Evolutionary conservation across 2,797 vertebrate genomes (phyloP).

Genomic region (Lacerta viridis): DNA sequence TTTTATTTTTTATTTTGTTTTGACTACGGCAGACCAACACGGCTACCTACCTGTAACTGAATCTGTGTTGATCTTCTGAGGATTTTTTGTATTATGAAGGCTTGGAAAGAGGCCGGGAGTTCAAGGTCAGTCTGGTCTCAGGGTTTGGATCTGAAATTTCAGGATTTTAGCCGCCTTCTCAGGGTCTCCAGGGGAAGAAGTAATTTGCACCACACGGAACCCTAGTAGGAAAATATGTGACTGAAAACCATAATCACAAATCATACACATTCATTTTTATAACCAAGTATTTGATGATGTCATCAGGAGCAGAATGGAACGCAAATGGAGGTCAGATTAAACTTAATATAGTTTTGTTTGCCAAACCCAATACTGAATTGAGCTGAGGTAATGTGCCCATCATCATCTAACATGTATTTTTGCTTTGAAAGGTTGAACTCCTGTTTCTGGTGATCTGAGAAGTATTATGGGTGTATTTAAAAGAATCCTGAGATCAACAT

Average conservation of each 20-base stretch:
- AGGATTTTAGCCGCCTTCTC: neutral
- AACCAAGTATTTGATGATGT: neutral
- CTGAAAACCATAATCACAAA: neutral
- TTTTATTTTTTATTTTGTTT: too few species aligned
- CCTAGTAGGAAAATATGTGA: conserved; percentile 6
- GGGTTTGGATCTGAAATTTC: neutral
- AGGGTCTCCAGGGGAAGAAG: too few species aligned
- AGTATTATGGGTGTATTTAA: neutral
- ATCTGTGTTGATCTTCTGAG: neutral
- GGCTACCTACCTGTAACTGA: neutral
- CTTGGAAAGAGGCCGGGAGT: neutral
- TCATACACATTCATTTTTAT: neutral
- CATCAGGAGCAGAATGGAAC: neutral
- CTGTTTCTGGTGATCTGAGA: neutral
- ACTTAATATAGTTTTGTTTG: neutral
- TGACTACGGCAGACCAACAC: too few species aligned
- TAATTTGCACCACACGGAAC: neutral
- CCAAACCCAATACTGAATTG: neutral
- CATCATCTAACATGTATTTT: neutral
- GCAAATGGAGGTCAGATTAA: neutral
- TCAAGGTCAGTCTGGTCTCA: neutral
- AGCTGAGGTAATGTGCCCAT: neutral
- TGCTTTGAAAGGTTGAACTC: neutral
- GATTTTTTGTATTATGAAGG: neutral
- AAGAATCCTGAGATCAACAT: neutral